phyloP scores from a whole-genome alignment of 2,797 vertebrate species.

The Premnoplex brunnescens region DNA sequence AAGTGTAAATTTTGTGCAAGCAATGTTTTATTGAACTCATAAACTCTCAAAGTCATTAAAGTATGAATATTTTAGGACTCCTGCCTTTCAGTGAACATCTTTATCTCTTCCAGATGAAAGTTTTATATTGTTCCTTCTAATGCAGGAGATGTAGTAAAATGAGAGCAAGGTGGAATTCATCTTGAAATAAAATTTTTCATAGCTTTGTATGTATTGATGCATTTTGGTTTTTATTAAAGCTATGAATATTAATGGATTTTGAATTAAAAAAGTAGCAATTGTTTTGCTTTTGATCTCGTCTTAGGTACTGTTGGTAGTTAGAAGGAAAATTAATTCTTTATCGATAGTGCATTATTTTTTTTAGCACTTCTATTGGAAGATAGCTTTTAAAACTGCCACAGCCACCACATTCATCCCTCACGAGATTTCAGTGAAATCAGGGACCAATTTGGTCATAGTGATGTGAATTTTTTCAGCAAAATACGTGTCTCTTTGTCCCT shows the following conservation, averaged over 20 bases:
- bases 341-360: not conserved
- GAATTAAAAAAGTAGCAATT: not conserved
- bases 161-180: not conserved
- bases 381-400: not conserved
- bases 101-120: not conserved
- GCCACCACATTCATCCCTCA: not conserved
- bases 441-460: not conserved
- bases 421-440: not conserved
- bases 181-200: not conserved
- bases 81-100: not conserved
- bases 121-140: not conserved
- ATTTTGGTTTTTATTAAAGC: not conserved
- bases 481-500: not conserved
- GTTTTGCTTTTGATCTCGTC: not conserved
- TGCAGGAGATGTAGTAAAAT: not conserved
- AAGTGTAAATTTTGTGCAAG: not conserved
- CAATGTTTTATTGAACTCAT: not conserved
- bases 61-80: not conserved
- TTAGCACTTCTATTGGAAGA: not conserved
- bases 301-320: not conserved
- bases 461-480: not conserved
- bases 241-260: not conserved
- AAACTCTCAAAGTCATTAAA: not conserved
- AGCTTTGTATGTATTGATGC: not conserved
- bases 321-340: not conserved